Conservation (phyloP, 1,140 invertebrate genomes). For the Trichoplusia ni region DNA sequence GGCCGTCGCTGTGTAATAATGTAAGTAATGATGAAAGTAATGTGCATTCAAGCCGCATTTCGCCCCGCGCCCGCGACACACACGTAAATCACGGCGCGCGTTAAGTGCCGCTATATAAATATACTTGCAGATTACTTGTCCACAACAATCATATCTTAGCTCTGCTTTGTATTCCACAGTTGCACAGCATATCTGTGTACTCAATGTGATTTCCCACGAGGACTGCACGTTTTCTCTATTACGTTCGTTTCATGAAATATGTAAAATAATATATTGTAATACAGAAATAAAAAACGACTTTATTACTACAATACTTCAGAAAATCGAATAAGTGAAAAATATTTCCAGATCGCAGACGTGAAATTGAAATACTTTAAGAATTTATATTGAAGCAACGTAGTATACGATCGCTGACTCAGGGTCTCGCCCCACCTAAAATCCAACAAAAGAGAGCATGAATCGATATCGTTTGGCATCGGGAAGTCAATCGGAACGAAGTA, state of each 20-base stretch:
- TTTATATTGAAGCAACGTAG: slow-evolving; percentile 19
- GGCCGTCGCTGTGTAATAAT: not conserved
- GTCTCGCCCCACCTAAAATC: not conserved
- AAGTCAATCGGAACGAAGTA: slow-evolving; percentile 51
- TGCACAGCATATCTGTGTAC: slow-evolving; percentile 17
- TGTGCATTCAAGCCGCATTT: slow-evolving; percentile 20
- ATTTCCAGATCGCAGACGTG: slow-evolving; percentile 15
- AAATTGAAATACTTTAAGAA: slow-evolving; percentile 31
- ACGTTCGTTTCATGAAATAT: slow-evolving; percentile 12
- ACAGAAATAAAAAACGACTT: slow-evolving; percentile 1
- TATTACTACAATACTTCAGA: not conserved
- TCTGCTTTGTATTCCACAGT: slow-evolving; percentile 5
- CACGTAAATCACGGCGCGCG: not conserved
- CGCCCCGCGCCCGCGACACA: not conserved
- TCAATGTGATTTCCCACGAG: slow-evolving; percentile 22
- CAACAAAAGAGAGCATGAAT: slow-evolving; percentile 23
- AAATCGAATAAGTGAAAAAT: slow-evolving; percentile 4
- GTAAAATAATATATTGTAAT: slow-evolving; percentile 5
- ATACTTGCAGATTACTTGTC: not conserved
- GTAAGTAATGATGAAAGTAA: slow-evolving; percentile 19
- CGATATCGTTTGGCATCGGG: slow-evolving; percentile 38
- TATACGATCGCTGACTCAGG: slow-evolving; percentile 11
- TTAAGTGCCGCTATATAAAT: not conserved
- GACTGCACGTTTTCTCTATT: not conserved
- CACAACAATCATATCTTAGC: not conserved